Evolutionary conservation across 92 coral and sea anemone genomes (phyloP).

Genomic region (Parazoanthus darwini): DNA sequence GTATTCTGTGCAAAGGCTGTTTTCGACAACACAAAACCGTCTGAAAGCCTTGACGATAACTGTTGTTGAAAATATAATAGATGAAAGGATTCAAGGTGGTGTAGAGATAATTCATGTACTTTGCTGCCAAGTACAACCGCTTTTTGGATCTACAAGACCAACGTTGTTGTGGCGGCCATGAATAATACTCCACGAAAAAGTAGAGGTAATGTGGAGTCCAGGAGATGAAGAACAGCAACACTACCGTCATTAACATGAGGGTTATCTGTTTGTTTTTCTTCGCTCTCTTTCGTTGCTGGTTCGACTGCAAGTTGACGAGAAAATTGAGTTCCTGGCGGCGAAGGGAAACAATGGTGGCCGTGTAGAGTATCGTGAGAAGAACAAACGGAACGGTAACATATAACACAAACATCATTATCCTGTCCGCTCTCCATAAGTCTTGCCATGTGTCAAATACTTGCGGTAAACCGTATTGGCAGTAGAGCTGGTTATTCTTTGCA

Average conservation of each 20-base stretch:
- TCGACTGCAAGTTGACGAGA: background rate
- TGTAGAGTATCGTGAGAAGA: conserved; percentile 18
- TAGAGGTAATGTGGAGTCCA: conserved; percentile 33
- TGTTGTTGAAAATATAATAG: background rate
- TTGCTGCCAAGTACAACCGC: conserved; percentile 12
- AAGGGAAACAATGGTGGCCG: conserved; percentile 15
- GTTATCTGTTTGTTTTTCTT: too few relatives aligned
- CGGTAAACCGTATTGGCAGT: too few relatives aligned
- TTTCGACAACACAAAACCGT: conserved; percentile 2
- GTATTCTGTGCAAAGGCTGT: background rate
- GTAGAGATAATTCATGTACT: too few relatives aligned
- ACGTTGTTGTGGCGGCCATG: conserved; percentile 12
- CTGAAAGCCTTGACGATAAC: conserved; percentile 30
- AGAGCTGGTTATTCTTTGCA: too few relatives aligned
- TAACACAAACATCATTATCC: too few relatives aligned
- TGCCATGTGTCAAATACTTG: too few relatives aligned
- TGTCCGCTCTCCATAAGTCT: too few relatives aligned
- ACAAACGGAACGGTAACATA: conserved; percentile 4
- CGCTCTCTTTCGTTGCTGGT: background rate
- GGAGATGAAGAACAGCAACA: conserved; percentile 17
- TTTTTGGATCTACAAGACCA: conserved; percentile 6
- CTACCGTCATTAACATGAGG: background rate
- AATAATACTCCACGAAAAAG: conserved; percentile 27
- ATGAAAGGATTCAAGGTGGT: too few relatives aligned
- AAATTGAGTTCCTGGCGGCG: conserved; percentile 7